Evolutionary conservation across 2,797 vertebrate genomes (phyloP), one percentile per base, ranked within the genome.

Genomic region (Malacoraja senta): DNA sequence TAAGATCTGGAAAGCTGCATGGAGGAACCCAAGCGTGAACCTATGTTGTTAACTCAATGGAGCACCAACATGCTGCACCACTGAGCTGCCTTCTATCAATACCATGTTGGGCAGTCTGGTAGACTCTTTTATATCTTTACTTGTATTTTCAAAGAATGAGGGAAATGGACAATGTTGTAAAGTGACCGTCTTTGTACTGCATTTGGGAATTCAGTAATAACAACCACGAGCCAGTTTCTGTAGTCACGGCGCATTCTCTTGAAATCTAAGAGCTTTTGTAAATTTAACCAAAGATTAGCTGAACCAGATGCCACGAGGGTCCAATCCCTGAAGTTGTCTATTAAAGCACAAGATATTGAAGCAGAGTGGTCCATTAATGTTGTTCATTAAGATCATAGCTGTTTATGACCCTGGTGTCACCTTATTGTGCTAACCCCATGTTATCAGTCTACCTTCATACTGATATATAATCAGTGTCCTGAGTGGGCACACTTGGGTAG

Each of bases 21-120:
- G 90, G 90, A 68, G 26, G 68, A 92, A 26, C 90, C 26, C 72
- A 91, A 91, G 38, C 68, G 71, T 74, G 84, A 88, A 35, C 63
- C 84, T 88, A 88, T 88, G 84, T 88, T 68, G 84, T 88, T 32
- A 68, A 68, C 90, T 68, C 90, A 92, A 26, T 74, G 84, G 84
- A 74, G 90, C 90, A 92, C 90, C 90, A 76, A 74, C 71, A 26
- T 76, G 21, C 90, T 92, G 71, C 90, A 92, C 44, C 90, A 76
- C 90, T 92, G 90, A 68, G 71, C 26, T 92, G 71, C 38, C 90
- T 17, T 29, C 90, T 76, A 53, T 17, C 24, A 74, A 53, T 76
- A 29, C 71, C 44, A 68, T 44, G 26, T 72, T 92, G 10, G 38
- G 24, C 71, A 92, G 90, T 76, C 53, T 53, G 35, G 44, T 92